Evolutionary conservation across 2,113 vertebrate genomes (phyloP), one percentile per base, ranked within the genome.

Genomic region (Raphicerus campestris): DNA sequence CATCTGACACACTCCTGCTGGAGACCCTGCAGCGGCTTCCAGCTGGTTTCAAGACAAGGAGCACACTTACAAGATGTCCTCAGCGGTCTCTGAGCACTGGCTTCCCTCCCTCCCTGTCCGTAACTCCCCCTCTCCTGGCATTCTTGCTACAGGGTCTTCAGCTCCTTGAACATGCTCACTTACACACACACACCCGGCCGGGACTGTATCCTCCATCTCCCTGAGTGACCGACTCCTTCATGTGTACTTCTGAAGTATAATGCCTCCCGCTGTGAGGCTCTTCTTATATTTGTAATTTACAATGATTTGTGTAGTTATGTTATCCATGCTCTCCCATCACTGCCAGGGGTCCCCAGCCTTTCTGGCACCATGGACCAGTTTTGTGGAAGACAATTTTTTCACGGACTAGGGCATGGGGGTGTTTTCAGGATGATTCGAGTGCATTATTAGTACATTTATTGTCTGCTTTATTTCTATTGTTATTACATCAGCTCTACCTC

Each of bases 231-330:
- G 4, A 0, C 30, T 45, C 42, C 32, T n/a, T 10, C n/a, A 3
- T 2, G 16, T 3, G 1, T 0, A 17, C 17, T 30, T 22, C 47
- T 8, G 4, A 10, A 51, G 2, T 2, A 0, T 0, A 1, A 7
- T 0, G 0, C 7, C 22, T 11, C 19, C n/a, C 26, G 8, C 42
- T 49, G 24, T 3, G 7, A 11, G 32, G 32, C 35, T 49, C 63
- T 19, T 26, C 22, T 5, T 2, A 1, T 22, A 1, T 22, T 20
- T 94, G 22, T 15, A 13, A 13, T 7, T 61, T 24, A 35, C 1
- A 35, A 2, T 20, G 9, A 35, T 16, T 30, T 35, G 11, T 15
- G 28, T 5, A 49, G 0, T 6, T 28, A 5, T 17, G 26, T 16
- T 14, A 55, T 9, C 24, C 30, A 7, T 5, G 22, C 16, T 42